These are phyloP conservation scores for Rostratula benghalensis DNA, from an alignment of 2,113 vertebrate species.

Conservation along the genomic window DNA sequence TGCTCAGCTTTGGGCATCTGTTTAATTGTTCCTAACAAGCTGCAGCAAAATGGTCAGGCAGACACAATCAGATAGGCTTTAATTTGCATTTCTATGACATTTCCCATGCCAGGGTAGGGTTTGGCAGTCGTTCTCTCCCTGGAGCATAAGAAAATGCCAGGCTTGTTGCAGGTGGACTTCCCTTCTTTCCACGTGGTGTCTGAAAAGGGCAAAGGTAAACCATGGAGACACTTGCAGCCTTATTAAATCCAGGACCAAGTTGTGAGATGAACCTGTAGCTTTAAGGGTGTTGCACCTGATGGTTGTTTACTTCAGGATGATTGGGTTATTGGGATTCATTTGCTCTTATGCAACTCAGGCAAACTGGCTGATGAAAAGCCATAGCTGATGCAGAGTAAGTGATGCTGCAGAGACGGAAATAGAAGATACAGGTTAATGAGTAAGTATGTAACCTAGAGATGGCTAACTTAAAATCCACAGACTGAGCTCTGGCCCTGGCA, in stretches of 20 bases:
- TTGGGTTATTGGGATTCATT: background rate
- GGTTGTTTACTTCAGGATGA: background rate
- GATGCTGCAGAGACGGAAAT: background rate
- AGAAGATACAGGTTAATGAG: fast-evolving
- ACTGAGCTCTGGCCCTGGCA: background rate
- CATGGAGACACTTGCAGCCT: background rate
- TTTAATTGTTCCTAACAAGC: constrained; percentile 47
- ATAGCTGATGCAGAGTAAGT: background rate
- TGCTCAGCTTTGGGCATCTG: constrained; percentile 42
- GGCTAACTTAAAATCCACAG: background rate
- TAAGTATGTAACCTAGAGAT: background rate
- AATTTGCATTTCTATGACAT: background rate
- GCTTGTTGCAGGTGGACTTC: background rate
- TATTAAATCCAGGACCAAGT: background rate
- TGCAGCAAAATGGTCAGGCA: constrained; percentile 34
- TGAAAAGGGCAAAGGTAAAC: background rate
- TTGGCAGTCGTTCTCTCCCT: background rate
- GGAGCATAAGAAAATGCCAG: background rate
- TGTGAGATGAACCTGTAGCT: background rate
- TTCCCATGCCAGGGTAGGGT: background rate
- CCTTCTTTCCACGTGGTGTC: background rate
- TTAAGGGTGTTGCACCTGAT: background rate
- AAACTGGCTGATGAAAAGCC: background rate
- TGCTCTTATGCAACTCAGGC: background rate
- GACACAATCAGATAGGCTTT: background rate